Conservation (phyloP, 2,797 vertebrate genomes). For the Micropoecilia bifurca region DNA sequence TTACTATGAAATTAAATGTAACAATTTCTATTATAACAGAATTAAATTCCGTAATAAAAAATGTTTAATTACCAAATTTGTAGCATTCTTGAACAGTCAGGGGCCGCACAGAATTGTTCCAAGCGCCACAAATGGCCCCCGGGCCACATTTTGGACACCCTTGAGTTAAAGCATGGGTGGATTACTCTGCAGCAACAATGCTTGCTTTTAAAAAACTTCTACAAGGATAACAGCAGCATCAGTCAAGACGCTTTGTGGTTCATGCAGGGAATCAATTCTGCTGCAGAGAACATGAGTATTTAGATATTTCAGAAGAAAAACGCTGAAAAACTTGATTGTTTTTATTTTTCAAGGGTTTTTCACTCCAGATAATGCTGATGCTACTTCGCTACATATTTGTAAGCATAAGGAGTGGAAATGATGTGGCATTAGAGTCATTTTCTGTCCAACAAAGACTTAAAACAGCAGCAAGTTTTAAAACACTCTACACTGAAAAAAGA, state of each 20-base stretch:
- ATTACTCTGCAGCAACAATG: constrained; percentile 1
- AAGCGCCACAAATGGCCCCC: no score
- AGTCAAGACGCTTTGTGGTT: neutral
- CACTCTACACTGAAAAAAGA: neutral
- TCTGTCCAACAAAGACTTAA: neutral
- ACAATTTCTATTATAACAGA: no score
- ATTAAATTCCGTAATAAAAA: no score
- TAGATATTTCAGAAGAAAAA: neutral
- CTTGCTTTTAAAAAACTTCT: neutral
- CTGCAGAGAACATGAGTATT: neutral
- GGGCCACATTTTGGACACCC: no score
- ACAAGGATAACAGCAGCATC: neutral
- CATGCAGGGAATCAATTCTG: neutral
- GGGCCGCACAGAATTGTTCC: no score
- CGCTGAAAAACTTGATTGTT: neutral
- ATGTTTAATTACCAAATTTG: no score
- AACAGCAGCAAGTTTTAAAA: neutral
- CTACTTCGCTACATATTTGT: neutral
- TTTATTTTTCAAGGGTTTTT: neutral
- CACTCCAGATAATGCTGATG: neutral
- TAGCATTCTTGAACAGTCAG: no score
- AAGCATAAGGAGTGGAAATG: neutral
- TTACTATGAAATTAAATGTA: no score
- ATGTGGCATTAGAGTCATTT: neutral
- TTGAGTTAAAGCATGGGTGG: constrained; percentile 7